These are phyloP conservation scores for Oceanites oceanicus DNA, from an alignment of 2,113 vertebrate species.

Conservation along the genomic window DNA sequence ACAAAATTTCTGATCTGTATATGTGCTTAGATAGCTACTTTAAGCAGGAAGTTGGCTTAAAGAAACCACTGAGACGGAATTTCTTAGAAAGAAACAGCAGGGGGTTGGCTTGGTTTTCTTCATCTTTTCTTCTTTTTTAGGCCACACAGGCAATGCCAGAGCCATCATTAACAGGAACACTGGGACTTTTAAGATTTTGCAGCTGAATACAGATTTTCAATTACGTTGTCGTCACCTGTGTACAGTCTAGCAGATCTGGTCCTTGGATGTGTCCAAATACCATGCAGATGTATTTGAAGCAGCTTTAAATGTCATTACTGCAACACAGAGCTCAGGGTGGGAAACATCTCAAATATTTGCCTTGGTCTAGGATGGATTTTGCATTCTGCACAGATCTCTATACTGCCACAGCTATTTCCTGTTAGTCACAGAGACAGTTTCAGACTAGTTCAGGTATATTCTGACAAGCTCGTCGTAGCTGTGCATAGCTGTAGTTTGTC, in stretches of 20 bases:
- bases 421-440: neutral
- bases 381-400: neutral
- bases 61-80: neutral
- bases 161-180: neutral
- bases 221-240: neutral
- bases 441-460: neutral
- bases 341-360: neutral
- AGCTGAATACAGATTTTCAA: neutral
- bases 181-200: neutral
- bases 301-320: neutral
- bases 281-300: neutral
- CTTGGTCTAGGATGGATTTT: neutral
- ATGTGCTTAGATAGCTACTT: neutral
- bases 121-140: neutral
- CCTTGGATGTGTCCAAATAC: neutral
- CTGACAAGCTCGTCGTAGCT: neutral
- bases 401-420: neutral
- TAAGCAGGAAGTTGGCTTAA: neutral
- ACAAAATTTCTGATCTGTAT: neutral
- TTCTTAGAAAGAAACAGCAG: neutral
- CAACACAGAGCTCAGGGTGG: neutral
- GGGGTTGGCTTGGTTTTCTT: neutral
- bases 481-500: neutral
- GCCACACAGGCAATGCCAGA: neutral
- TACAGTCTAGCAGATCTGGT: neutral